Evolutionary conservation across 2,797 vertebrate species (phyloP).

Genomic region (Poecilia wingei): DNA sequence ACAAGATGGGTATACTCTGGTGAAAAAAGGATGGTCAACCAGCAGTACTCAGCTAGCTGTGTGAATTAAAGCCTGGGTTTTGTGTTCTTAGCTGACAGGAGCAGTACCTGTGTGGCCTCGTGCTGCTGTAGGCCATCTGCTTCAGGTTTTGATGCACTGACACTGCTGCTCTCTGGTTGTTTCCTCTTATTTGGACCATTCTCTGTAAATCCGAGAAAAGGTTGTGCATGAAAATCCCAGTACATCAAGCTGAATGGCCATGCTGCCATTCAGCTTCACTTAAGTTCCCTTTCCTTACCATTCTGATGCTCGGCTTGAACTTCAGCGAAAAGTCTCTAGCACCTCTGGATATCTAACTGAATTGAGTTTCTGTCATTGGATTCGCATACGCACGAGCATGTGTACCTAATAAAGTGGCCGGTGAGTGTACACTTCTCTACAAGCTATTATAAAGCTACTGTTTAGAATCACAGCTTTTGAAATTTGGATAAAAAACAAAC

Average conservation of each 20-base stretch:
- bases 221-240: background rate
- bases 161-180: background rate
- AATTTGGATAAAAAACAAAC: background rate
- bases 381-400: background rate
- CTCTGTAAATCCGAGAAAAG: background rate
- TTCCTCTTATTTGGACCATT: background rate
- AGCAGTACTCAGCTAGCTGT: background rate
- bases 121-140: background rate
- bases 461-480: background rate
- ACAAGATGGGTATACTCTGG: constrained; percentile 40
- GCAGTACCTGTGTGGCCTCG: background rate
- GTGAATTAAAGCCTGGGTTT: background rate
- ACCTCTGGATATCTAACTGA: background rate
- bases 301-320: background rate
- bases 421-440: background rate
- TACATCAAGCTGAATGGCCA: background rate
- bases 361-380: background rate
- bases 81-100: background rate
- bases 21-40: background rate
- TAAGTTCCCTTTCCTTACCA: background rate
- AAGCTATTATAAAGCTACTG: background rate
- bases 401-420: background rate
- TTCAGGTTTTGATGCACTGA: background rate
- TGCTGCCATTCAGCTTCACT: background rate
- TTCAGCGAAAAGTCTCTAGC: background rate